A percentile compares a stretch with the other conserved stretches of the same genome.
Conservation (phyloP, 1,140 invertebrate species). For the Tetramorium parvispinum region DNA sequence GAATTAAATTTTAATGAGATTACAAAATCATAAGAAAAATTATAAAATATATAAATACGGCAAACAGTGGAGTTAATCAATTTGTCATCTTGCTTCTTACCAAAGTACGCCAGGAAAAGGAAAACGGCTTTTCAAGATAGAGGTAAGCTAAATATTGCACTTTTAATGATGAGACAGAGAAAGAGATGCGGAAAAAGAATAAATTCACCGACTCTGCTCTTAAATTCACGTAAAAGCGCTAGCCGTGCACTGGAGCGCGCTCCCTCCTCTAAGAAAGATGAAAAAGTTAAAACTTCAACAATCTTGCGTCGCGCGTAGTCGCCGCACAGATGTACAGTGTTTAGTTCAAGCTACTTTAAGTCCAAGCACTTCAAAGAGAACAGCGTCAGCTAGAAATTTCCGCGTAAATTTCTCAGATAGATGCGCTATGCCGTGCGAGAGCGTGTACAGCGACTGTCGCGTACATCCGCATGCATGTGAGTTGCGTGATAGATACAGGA, state of each 20-base stretch:
- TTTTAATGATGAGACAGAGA: background rate
- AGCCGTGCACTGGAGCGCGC: background rate
- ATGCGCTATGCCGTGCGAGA: background rate
- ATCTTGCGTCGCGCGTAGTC: conserved; percentile 1
- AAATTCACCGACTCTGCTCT: background rate
- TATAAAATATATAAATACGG: background rate
- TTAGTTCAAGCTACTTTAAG: conserved; percentile 36
- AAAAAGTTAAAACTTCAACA: conserved; percentile 42
- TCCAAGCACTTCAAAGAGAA: conserved; percentile 31
- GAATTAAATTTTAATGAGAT: conserved; percentile 22
- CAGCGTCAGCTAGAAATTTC: conserved; percentile 38
- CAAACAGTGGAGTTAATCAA: background rate
- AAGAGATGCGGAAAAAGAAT: background rate
- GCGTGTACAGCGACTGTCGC: conserved; percentile 28
- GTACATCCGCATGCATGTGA: background rate
- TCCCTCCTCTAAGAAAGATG: conserved; percentile 5
- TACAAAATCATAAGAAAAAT: conserved; percentile 10
- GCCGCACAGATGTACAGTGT: background rate
- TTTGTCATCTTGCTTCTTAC: background rate
- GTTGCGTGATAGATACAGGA: conserved; percentile 39
- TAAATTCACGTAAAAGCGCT: conserved; percentile 20
- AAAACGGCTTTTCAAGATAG: background rate
- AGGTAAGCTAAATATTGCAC: conserved; percentile 24
- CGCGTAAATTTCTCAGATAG: conserved; percentile 55
- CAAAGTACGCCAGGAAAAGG: background rate